Conservation (phyloP, 2,113 vertebrate species). For the Hippopotamus amphibius region DNA sequence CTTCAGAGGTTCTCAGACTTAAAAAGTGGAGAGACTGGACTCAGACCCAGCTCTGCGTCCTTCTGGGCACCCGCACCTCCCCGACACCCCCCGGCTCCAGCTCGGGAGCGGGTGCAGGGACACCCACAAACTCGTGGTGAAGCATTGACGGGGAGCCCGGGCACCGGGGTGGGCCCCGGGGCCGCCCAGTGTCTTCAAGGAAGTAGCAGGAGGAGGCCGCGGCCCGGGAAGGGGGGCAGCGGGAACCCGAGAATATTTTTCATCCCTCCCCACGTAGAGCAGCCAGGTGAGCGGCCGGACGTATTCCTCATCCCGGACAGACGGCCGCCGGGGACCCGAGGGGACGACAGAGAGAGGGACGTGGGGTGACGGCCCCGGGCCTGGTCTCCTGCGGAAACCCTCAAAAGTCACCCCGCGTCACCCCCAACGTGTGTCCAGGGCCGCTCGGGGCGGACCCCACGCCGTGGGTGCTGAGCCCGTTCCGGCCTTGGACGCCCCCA, state of each 20-base stretch:
- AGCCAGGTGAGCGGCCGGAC: not conserved
- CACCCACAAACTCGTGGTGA: constrained; percentile 81
- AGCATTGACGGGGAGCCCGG: constrained; percentile 75
- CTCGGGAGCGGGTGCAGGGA: constrained; percentile 24
- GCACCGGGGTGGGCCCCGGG: constrained; percentile 49
- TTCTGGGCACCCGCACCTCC: not conserved
- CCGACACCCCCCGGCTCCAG: not conserved
- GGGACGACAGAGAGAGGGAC: not conserved
- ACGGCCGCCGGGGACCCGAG: not conserved
- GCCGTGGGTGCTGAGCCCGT: fast-evolving
- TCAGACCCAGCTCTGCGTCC: not conserved
- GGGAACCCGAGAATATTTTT: not conserved
- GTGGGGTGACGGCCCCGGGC: not conserved
- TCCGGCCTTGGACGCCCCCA: not conserved
- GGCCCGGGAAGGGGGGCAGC: not conserved
- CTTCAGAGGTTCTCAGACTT: not conserved
- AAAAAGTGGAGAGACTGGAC: not conserved
- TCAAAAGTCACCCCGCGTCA: too few species aligned
- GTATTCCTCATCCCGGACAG: not conserved
- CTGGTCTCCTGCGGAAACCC: not conserved
- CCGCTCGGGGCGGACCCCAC: not conserved
- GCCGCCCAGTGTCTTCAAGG: constrained; percentile 55
- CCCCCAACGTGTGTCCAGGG: too few species aligned
- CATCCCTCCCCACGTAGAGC: constrained; percentile 2
- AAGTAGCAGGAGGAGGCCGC: not conserved